Conservation (phyloP, 2,888 invertebrate genomes). For the Hypsopygia costalis region DNA sequence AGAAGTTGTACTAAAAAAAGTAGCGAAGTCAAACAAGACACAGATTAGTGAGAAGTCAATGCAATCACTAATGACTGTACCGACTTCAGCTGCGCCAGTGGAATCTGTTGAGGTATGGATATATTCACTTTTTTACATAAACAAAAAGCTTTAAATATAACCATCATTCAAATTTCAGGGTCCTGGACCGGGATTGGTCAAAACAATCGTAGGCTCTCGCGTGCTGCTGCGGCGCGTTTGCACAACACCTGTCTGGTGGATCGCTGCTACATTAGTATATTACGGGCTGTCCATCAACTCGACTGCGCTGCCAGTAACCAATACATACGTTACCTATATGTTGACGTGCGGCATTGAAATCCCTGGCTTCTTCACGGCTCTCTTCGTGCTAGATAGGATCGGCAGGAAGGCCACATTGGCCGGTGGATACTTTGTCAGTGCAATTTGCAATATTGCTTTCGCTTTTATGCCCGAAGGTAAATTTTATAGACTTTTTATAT, state of each 20-base stretch:
- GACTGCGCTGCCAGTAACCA: conserved; percentile 80
- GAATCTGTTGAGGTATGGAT: not conserved
- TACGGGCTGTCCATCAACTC: conserved; percentile 87
- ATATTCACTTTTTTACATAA: too few species aligned
- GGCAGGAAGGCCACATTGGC: conserved; percentile 8
- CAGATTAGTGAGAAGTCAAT: conserved; percentile 77
- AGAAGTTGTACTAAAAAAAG: conserved; percentile 77
- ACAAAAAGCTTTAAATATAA: too few species aligned
- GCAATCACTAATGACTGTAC: conserved; percentile 35
- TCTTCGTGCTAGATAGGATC: conserved; percentile 8
- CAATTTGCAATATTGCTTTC: conserved; percentile 10
- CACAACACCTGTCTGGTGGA: conserved; percentile 85
- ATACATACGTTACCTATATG: conserved; percentile 84
- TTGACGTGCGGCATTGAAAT: conserved; percentile 81
- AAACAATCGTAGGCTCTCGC: not conserved
- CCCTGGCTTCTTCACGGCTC: conserved; percentile 80
- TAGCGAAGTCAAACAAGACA: conserved; percentile 82
- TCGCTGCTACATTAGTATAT: conserved; percentile 85
- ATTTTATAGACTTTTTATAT: too few species aligned
- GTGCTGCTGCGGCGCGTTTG: conserved; percentile 43
- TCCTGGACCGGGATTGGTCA: conserved; percentile 8
- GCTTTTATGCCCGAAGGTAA: conserved; percentile 9
- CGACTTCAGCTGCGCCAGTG: too few species aligned
- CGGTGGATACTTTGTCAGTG: conserved; percentile 4
- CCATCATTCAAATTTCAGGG: too few species aligned